These are phyloP conservation scores for Dascyllus trimaculatus DNA, from an alignment of 2,113 vertebrate species.

Conservation along the genomic window DNA sequence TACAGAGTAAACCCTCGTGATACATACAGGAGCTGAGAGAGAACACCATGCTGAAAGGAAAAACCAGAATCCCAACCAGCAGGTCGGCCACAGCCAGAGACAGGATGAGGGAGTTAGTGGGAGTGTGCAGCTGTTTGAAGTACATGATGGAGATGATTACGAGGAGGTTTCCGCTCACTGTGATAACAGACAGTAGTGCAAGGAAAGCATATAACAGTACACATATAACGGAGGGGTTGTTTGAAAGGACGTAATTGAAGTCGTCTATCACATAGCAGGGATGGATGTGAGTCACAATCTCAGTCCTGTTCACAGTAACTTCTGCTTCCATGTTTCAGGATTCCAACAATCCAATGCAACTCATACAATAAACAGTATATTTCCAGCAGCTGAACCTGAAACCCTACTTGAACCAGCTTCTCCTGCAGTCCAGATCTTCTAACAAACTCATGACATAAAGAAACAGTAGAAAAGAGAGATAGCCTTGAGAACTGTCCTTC, in stretches of 20 bases:
- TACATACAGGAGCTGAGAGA: constrained; percentile 49
- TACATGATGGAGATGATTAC: constrained; percentile 47
- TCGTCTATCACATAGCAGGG: constrained; percentile 37
- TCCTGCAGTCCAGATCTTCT: too few species aligned
- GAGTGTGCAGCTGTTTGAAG: constrained; percentile 53
- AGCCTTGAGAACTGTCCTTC: too few species aligned
- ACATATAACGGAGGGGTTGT: constrained; percentile 34
- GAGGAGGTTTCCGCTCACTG: constrained; percentile 57
- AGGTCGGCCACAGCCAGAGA: constrained; percentile 53
- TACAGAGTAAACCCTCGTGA: constrained; percentile 54
- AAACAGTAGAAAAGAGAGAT: too few species aligned
- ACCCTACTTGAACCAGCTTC: too few species aligned
- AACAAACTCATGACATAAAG: too few species aligned
- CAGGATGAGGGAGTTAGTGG: constrained; percentile 48
- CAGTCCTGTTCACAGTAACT: constrained; percentile 4
- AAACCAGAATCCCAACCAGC: constrained; percentile 32
- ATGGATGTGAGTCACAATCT: constrained; percentile 7
- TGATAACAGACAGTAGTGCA: constrained; percentile 3
- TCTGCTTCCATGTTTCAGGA: not conserved
- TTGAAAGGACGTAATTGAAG: not conserved
- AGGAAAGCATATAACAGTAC: constrained; percentile 36
- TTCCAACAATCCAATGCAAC: not conserved
- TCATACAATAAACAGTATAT: not conserved
- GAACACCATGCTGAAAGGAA: constrained; percentile 47
- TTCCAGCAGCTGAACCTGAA: not conserved